Evolutionary conservation across 2,888 invertebrate species (phyloP).

Genomic region (Miltochrista miniata): DNA sequence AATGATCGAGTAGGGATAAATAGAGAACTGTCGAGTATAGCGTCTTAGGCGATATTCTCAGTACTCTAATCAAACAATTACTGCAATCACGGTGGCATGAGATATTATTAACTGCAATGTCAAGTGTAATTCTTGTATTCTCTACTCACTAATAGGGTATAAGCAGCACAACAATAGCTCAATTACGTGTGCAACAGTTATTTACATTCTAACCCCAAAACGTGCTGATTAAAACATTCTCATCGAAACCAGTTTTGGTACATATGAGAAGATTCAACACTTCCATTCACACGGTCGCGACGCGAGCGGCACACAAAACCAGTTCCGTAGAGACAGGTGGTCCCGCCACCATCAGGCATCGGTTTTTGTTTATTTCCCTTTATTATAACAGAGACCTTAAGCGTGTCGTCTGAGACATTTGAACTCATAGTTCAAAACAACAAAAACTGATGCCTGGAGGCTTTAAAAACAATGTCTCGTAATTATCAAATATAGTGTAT

Average conservation of each 20-base stretch:
- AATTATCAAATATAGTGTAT: slow-evolving; percentile 40
- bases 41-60: slow-evolving; percentile 3
- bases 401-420: slow-evolving; percentile 40
- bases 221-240: slow-evolving; percentile 48
- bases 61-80: background rate
- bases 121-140: slow-evolving; percentile 5
- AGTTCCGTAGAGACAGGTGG: slow-evolving; percentile 73
- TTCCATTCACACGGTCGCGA: slow-evolving; percentile 69
- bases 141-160: background rate
- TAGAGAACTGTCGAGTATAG: slow-evolving; percentile 8
- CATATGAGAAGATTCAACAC: slow-evolving; percentile 66
- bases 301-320: slow-evolving; percentile 55
- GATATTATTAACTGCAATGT: background rate
- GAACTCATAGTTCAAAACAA: slow-evolving; percentile 9
- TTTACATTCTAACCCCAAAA: slow-evolving; percentile 38
- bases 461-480: slow-evolving; percentile 24
- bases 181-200: slow-evolving; percentile 22
- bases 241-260: slow-evolving; percentile 63
- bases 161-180: slow-evolving; percentile 13
- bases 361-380: slow-evolving; percentile 48
- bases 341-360: slow-evolving; percentile 44
- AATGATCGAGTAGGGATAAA: slow-evolving; percentile 39
- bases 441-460: no score
- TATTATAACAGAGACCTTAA: slow-evolving; percentile 51
- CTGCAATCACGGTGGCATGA: background rate